Evolutionary conservation across 2,888 invertebrate species (phyloP).

Genomic region (Nephrotoma flavescens): DNA sequence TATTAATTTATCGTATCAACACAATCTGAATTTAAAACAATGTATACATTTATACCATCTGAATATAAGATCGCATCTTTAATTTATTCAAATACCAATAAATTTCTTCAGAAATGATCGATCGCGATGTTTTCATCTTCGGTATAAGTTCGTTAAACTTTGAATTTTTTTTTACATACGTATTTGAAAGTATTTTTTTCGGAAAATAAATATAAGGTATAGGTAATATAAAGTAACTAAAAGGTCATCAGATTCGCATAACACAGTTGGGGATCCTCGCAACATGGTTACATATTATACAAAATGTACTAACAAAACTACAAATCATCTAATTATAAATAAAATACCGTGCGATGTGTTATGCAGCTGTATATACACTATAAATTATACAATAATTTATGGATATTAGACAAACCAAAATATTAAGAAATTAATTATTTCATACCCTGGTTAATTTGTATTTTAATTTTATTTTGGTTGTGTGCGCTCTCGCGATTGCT

Average conservation of each 20-base stretch:
- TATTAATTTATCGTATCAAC: background rate
- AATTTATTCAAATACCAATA: background rate
- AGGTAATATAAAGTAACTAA: background rate
- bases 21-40: no score
- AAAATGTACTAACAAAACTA: background rate
- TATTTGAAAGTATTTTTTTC: background rate
- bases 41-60: background rate
- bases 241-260: background rate
- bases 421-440: background rate
- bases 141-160: background rate
- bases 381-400: background rate
- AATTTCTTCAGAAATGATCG: background rate
- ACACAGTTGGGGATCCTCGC: background rate
- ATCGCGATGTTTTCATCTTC: background rate
- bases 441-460: background rate
- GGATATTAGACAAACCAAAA: background rate
- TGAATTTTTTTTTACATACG: background rate
- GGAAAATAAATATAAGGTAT: background rate
- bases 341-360: background rate
- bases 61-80: background rate
- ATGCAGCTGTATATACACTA: background rate
- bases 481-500: background rate
- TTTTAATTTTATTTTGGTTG: background rate
- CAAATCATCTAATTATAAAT: background rate
- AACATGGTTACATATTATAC: background rate